A percentile compares a stretch with the other conserved stretches of the same genome.
Conservation (phyloP, 2,797 vertebrate species). For the Megalops cyprinoides region DNA sequence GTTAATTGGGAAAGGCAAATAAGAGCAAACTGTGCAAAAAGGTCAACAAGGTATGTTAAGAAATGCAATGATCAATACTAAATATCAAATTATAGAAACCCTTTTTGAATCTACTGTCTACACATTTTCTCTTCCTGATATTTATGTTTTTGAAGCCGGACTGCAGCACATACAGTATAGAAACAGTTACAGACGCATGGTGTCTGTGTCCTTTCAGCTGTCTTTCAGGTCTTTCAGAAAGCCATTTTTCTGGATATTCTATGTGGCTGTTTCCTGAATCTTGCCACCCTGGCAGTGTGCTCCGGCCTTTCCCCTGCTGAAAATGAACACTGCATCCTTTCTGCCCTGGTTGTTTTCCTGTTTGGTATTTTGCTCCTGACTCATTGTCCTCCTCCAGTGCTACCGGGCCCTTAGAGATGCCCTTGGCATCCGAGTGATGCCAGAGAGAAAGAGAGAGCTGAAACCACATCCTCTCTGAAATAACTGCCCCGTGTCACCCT, state of each 20-base stretch:
- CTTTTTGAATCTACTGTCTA: too few relatives aligned
- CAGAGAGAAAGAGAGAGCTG: background rate
- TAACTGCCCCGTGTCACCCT: background rate
- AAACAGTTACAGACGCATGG: too few relatives aligned
- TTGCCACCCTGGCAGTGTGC: background rate
- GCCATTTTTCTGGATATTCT: background rate
- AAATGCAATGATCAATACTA: too few relatives aligned
- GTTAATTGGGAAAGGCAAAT: too few relatives aligned
- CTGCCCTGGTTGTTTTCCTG: background rate
- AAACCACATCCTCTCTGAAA: background rate
- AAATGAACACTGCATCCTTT: background rate
- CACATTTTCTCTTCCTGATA: too few relatives aligned
- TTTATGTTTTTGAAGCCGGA: too few relatives aligned
- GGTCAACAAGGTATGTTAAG: too few relatives aligned
- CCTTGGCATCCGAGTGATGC: background rate
- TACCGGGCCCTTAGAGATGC: background rate
- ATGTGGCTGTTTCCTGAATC: background rate
- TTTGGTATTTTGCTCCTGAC: background rate
- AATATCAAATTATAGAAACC: too few relatives aligned
- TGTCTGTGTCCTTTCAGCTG: too few relatives aligned
- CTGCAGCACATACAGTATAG: too few relatives aligned
- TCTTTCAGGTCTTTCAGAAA: too few relatives aligned
- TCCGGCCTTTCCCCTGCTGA: constrained; percentile 4
- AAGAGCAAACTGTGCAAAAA: too few relatives aligned
- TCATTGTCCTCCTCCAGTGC: background rate